Evolutionary conservation across 2,888 invertebrate genomes (phyloP), one percentile per base, ranked within the genome.

Genomic region (Aleiodes alternator): DNA sequence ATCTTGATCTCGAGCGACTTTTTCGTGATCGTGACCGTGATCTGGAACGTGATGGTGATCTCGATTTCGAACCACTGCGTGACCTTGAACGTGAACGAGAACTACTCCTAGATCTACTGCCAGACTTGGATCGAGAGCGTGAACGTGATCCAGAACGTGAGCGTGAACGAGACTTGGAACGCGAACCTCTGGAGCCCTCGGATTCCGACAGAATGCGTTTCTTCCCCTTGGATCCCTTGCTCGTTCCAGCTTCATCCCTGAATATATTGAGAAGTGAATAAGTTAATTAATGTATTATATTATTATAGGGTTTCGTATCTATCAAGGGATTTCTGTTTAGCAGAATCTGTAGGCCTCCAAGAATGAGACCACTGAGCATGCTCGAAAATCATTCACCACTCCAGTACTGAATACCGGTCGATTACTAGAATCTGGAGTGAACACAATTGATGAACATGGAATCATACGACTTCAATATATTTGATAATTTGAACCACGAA

Each of bases 171-270:
- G 82, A 51, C 84, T 84, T 3, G 76, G 78, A 68, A 84, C 84
- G 51, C n/a, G 68, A 68, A 14, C 50, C 68, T 31, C 68, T 68
- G 6, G 68, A 68, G 9, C 68, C 68, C n/a, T 68, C 68, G 6
- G 68, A 68, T 4, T 68, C 51, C 23, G 64, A 64, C 4, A 64
- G 64, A 43, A 64, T 64, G 16, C 64, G 38, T 48, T 64, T 64
- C 8, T 51, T 68, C 11, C 68, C 68, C 31, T 31, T 29, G 11
- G 51, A n/a, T 51, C 84, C 82, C 12, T 91, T 90, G 1, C 91
- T 91, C 43, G 91, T 91, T 70, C 90, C 89, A 11, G 86, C 89
- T 55, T 88, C 88, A 34, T 89, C 90, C 7, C 90, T 91, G 70
- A 89, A 88, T 75, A 53, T 68, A 12, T 7, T 16, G 11, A 23